A percentile compares a stretch with the other conserved stretches of the same genome.
These are phyloP conservation scores for Bombyx mori DNA, from an alignment of 1,140 invertebrate species.

Conservation along the genomic window ASM3026992v2 NC_085129.1:252001-252500, in stretches of 20 bases:
- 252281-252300: slow-evolving; percentile 86
- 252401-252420: slow-evolving; percentile 84
- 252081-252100: too few species aligned
- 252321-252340: slow-evolving; percentile 79
- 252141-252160: too few species aligned
- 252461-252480: too few species aligned
- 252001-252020: too few species aligned
- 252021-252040: too few species aligned
- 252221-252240: slow-evolving; percentile 88
- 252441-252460: slow-evolving; percentile 38
- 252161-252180: too few species aligned
- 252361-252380: slow-evolving; percentile 86
- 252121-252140: too few species aligned
- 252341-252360: slow-evolving; percentile 81
- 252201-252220: slow-evolving; percentile 81
- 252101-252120: too few species aligned
- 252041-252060: too few species aligned
- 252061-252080: too few species aligned
- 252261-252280: slow-evolving; percentile 88
- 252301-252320: slow-evolving; percentile 81
- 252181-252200: slow-evolving; percentile 76
- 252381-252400: slow-evolving; percentile 73
- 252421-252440: slow-evolving; percentile 90
- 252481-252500: too few species aligned
- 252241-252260: slow-evolving; percentile 92